Evolutionary conservation across 2,888 invertebrate genomes (phyloP).

Genomic region (Ptychoptera contaminata): DNA sequence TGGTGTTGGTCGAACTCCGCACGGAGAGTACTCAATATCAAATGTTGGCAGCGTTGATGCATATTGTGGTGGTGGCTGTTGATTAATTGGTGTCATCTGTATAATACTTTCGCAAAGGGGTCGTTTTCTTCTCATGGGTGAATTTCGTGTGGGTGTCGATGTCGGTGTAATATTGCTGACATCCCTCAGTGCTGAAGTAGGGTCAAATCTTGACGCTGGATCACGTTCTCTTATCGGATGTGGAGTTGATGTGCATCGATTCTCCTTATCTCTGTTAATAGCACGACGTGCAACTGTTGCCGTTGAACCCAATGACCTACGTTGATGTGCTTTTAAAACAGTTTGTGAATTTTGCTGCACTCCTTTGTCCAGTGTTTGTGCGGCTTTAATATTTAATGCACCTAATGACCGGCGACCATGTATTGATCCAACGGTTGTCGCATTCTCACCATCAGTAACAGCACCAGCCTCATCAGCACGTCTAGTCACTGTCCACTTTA

Average conservation of each 20-base stretch:
- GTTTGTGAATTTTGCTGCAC: neutral
- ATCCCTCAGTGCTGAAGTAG: conserved; percentile 6
- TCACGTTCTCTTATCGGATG: conserved; percentile 10
- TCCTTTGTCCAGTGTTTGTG: neutral
- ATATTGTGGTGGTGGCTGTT: conserved; percentile 14
- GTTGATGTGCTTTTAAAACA: conserved; percentile 1
- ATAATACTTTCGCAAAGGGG: neutral
- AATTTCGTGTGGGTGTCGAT: conserved; percentile 10
- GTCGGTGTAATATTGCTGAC: conserved; percentile 11
- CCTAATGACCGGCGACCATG: conserved; percentile 7
- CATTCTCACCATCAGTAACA: neutral
- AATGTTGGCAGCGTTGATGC: conserved; percentile 26
- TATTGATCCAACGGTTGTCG: conserved; percentile 13
- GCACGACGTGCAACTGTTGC: neutral
- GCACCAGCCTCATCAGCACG: neutral
- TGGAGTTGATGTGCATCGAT: conserved; percentile 24
- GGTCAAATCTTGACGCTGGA: conserved; percentile 1
- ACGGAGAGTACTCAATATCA: conserved; percentile 29
- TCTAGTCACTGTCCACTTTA: conserved; percentile 27
- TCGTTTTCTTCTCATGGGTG: neutral
- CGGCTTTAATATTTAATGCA: neutral
- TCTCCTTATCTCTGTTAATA: conserved; percentile 18
- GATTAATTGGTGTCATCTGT: neutral
- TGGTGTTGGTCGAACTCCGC: conserved; percentile 22
- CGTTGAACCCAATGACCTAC: conserved; percentile 1